Conservation (phyloP, 2,797 vertebrate genomes). For the Centropyge bicolor region DNA sequence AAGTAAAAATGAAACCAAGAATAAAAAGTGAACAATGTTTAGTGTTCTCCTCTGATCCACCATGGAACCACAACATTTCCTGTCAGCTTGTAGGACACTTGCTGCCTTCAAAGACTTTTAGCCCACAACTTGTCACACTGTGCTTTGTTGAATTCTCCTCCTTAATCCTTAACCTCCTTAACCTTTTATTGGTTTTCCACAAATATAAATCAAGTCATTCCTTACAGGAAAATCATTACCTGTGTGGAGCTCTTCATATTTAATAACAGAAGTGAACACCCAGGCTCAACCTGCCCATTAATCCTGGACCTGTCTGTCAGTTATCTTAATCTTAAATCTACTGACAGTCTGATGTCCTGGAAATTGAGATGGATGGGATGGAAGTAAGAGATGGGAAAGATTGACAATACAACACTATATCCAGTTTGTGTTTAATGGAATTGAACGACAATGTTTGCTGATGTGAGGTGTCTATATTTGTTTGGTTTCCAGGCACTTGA, state of each 20-base stretch:
- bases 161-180: slow-evolving; percentile 14
- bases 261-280: slow-evolving; percentile 15
- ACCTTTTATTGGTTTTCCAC: slow-evolving; percentile 35
- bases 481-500: not conserved
- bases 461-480: not conserved
- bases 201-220: slow-evolving; percentile 24
- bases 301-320: not conserved
- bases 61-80: not conserved
- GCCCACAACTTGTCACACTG: not conserved
- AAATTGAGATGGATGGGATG: too few species aligned
- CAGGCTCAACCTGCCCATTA: not conserved
- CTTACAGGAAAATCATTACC: slow-evolving; percentile 25
- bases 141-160: not conserved
- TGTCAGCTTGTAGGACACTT: not conserved
- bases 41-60: not conserved
- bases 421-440: not conserved
- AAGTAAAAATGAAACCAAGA: not conserved
- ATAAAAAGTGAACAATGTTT: not conserved
- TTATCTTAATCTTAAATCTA: too few species aligned
- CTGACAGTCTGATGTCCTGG: too few species aligned
- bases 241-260: not conserved
- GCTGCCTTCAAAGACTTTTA: slow-evolving; percentile 8
- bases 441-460: not conserved
- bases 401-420: too few species aligned
- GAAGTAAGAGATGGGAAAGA: too few species aligned